Base-by-base conservation (phyloP, 1,140 invertebrate species). In the Drosophila mayri region DNA sequence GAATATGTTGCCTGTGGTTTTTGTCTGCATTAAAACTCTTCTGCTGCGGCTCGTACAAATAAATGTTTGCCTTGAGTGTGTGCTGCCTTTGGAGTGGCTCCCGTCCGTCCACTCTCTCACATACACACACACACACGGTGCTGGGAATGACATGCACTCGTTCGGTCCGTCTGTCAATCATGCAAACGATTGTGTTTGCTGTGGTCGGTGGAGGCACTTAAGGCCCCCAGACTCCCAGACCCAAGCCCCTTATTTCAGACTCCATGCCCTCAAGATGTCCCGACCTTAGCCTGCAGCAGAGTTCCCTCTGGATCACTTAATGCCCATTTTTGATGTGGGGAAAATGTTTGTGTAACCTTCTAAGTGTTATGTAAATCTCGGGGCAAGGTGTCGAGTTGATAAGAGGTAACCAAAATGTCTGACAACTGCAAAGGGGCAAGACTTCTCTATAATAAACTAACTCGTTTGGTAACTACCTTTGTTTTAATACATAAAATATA, bases 121-220 rank as follows among this genome's bases (percentile, higher is more conserved):
- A 71, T 32, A 65, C 46, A 76, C 50, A 44, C 44, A 57, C 16
- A 2, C 22, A 22, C 22, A 22, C 22, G 30, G 20, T n/a, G 38
- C 65, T 90, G 68, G 25, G 44, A 78, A 76, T 73, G 76, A 81
- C 76, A 84, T 80, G 76, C 81, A 64, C 68, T 74, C 62, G 70
- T 78, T 86, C 64, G 63, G 73, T 70, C 47, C 62, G 68, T 43
- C 63, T 52, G 70, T 86, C 79, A 86, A 73, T 85, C 83, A 87
- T 49, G 37, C 47, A 41, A 66, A 58, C 38, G 50, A 44, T 50
- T 54, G 68, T 75, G 54, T 74, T 74, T 76, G 52, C 73, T 75
- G 30, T 64, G 43, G 60, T 52, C 60, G 62, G 63, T 54, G 62
- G 38, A 32, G 44, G 66, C 66, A 70, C 66, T 70, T 66, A 44